Evolutionary conservation across 2,113 vertebrate species (phyloP).

Genomic region (Trogon surrucura): DNA sequence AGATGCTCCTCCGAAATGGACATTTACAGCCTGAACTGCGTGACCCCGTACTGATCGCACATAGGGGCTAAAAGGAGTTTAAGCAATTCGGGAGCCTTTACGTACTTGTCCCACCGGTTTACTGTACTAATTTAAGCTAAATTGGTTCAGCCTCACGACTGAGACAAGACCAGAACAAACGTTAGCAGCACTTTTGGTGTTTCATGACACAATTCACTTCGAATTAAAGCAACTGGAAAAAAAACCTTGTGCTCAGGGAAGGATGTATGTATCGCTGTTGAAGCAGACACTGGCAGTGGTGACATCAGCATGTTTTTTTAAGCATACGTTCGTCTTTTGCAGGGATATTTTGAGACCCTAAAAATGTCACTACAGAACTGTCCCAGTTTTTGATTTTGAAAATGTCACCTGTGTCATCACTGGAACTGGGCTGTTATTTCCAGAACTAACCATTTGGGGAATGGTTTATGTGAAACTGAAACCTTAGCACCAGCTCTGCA

Average conservation of each 20-base stretch:
- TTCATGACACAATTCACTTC: conserved; percentile 46
- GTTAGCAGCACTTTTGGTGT: conserved; percentile 33
- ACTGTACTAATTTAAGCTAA: background rate
- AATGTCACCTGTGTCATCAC: conserved; percentile 71
- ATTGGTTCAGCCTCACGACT: background rate
- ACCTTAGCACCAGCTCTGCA: conserved; percentile 65
- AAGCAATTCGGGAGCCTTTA: background rate
- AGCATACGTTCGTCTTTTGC: conserved; percentile 66
- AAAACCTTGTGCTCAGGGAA: conserved; percentile 16
- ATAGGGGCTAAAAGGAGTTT: background rate
- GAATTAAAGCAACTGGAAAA: conserved; percentile 57
- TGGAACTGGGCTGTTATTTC: conserved; percentile 68
- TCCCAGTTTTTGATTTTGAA: conserved; percentile 70
- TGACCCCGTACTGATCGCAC: accelerated
- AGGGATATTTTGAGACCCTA: conserved; percentile 70
- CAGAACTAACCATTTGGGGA: conserved; percentile 68
- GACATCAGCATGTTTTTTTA: conserved; percentile 71
- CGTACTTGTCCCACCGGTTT: background rate
- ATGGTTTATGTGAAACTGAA: conserved; percentile 39
- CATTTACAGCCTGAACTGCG: background rate
- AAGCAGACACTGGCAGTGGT: conserved; percentile 58
- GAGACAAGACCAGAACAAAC: background rate
- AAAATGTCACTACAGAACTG: conserved; percentile 68
- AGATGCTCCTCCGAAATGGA: background rate
- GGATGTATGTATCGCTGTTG: background rate